These are phyloP conservation scores for Protobothrops mucrosquamatus DNA, from an alignment of 2,113 vertebrate genomes.

Conservation along the genomic window DNA sequence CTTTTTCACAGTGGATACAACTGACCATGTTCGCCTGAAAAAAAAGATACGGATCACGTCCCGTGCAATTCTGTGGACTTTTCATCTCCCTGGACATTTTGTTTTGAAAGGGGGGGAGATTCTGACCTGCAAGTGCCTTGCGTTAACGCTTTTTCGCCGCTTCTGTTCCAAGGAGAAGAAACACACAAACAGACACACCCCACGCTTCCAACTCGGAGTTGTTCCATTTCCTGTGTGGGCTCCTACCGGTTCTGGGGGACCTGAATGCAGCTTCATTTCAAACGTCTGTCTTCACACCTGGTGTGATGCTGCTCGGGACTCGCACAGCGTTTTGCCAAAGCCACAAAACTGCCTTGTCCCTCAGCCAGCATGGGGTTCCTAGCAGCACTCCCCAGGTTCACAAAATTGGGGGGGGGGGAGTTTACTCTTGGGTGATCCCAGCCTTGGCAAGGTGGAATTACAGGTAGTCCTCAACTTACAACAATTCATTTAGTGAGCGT, in stretches of 20 bases:
- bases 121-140: conserved; percentile 63
- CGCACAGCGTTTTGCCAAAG: background rate
- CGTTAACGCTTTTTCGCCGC: background rate
- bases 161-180: background rate
- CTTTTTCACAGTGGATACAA: conserved; percentile 67
- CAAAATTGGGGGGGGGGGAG: too few relatives aligned
- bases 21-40: conserved; percentile 75
- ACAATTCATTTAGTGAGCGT: background rate
- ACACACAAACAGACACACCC: background rate
- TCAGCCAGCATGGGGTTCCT: background rate
- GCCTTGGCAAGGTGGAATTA: background rate
- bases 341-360: background rate
- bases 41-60: background rate
- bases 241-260: background rate
- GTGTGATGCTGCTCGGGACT: background rate
- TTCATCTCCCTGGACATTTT: background rate
- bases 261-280: background rate
- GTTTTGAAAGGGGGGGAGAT: background rate
- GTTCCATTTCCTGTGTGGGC: background rate
- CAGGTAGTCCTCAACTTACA: background rate
- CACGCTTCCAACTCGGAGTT: too few relatives aligned
- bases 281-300: background rate
- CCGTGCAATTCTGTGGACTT: background rate
- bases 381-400: background rate
- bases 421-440: too few relatives aligned